Base-by-base conservation (phyloP, 2,113 vertebrate species). In the Rhabdornis inornatus region DNA sequence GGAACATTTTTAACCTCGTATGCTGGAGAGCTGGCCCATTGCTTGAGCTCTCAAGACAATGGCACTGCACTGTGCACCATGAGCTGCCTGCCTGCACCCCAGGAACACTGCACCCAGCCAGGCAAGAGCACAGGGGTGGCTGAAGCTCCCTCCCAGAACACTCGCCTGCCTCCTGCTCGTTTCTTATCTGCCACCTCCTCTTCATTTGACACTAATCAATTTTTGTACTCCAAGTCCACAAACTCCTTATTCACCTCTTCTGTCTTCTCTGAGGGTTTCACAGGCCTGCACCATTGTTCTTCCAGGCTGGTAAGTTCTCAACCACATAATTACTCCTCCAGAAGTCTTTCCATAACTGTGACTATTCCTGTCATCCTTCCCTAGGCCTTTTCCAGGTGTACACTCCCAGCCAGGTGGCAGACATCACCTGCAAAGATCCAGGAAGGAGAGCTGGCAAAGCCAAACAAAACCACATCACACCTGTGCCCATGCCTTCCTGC, bases 11-110 rank as follows among this genome's bases (percentile, higher is more conserved):
- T 45, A 25, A 50, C 22, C 7, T 45, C 30, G 20, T 13, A 20
- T 1, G 1, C 31, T 30, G n/a, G 11, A 22, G 22, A 63, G 20
- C 22, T 21, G 18, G 44, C 31, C n/a, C 13, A 10, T 11, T 33
- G 27, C 45, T 52, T 1, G 7, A 74, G 11, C 11, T 85, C n/a
- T 40, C n/a, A 4, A 47, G 19, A 35, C 21, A 44, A 68, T 35
- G 68, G 37, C 63, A 25, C 10, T 28, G 20, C 21, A 28, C 11
- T 0, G 0, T 5, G 8, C 35, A 27, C 22, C 2, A 6, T 6
- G 9, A n/a, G 44, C 69, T 45, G 8, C 24, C 69, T 45, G 8
- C 24, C 21, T 27, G 53, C 30, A 31, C 18, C 19, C 33, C 16
- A 59, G 15, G 47, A 84, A 39, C 28, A 13, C 44, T 14, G 25